These are phyloP conservation scores for Anseranas semipalmata DNA, from an alignment of 2,113 vertebrate species.

Conservation along the genomic window DNA sequence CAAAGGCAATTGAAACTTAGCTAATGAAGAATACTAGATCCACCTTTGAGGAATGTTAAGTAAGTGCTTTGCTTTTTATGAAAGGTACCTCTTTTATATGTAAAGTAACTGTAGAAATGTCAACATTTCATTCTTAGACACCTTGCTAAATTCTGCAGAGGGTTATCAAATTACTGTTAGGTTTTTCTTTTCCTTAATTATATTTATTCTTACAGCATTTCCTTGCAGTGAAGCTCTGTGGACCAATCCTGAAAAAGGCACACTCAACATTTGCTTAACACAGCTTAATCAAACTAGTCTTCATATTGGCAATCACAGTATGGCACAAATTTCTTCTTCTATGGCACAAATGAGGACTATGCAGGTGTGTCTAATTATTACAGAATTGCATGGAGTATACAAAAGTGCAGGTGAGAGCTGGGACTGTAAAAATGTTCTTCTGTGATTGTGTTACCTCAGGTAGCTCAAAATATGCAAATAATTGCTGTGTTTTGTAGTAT, in stretches of 20 bases:
- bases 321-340: neutral
- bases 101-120: slow-evolving; percentile 52
- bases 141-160: slow-evolving; percentile 30
- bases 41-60: slow-evolving; percentile 67
- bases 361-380: neutral
- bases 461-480: neutral
- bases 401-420: neutral
- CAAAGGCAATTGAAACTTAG: slow-evolving; percentile 68
- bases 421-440: neutral
- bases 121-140: slow-evolving; percentile 49
- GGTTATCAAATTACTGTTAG: slow-evolving; percentile 51
- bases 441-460: neutral
- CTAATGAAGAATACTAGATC: slow-evolving; percentile 67
- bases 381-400: neutral
- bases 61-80: slow-evolving; percentile 32
- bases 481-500: neutral
- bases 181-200: slow-evolving; percentile 32
- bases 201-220: slow-evolving; percentile 42
- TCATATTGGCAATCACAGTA: neutral
- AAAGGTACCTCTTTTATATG: slow-evolving; percentile 39
- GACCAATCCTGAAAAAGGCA: neutral
- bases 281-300: slow-evolving; percentile 35
- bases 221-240: neutral
- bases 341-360: neutral
- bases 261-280: neutral